Base-by-base conservation (phyloP, 2,888 invertebrate genomes). In the Craniophora ligustri region DNA sequence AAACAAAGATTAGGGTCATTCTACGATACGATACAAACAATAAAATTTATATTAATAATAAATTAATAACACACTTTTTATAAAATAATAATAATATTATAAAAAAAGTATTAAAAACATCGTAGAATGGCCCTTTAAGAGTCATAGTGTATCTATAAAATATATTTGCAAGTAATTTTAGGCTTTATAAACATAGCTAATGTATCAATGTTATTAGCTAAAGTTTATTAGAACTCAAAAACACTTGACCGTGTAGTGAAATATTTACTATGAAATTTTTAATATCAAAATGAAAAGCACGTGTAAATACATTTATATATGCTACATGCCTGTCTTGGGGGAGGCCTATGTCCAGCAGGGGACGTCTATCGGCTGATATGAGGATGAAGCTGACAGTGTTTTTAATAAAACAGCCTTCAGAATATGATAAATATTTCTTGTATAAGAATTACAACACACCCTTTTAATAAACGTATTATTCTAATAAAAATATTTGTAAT, bases 1-100 rank as follows among this genome's bases (percentile, higher is more conserved):
- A 26, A 62, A 62, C 26, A 62, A 62, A 62, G 45, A 62, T 32
- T 45, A 58, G 41, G 58, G 62, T 62, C 65, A 62, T 62, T 62
- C 65, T 64, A 62, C 62, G 65, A 62, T 49, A 28, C 44, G 28
- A 32, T 16, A 60, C 15, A 60, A 2, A 39, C 51, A 28, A 34
- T n/a, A 61, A 0, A 53, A 34, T 16, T n/a, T 10, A 10, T 1
- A 10, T 21, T 8, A 5, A 1, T 5, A 5, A 21, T 7, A 21
- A 21, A 7, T 21, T 23, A 23, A 10, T 2, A 10, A 10, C 10
- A 10, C 15, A 15, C 32, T 15, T 4, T 15, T 15, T 8, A 4
- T 3, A 14, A n/a, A n/a, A n/a, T n/a, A n/a, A n/a, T n/a, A n/a
- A n/a, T 15, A 32, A 15, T 16, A 15, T 23, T 23, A 23, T 23